phyloP scores from a whole-genome alignment of 2,888 invertebrate species.

The Conus canariensis region DNA sequence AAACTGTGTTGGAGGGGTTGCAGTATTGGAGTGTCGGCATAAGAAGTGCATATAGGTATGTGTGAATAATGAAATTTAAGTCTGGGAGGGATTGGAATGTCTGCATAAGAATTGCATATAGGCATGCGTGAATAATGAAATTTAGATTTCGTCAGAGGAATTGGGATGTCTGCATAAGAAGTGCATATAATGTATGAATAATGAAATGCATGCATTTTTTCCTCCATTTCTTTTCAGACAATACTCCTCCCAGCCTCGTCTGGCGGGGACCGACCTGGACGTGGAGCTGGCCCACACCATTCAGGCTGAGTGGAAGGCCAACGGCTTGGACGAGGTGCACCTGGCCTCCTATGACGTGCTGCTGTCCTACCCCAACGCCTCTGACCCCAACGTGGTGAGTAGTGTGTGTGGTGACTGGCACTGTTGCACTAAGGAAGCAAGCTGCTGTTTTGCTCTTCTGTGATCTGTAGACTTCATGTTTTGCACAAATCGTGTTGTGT shows the following conservation, averaged over 20 bases:
- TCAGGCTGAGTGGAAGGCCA: conserved; percentile 53
- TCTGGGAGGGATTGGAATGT: too few relatives aligned
- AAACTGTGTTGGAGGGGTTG: too few relatives aligned
- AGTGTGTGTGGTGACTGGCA: too few relatives aligned
- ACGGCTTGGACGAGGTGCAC: conserved; percentile 63
- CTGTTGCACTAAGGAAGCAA: background rate
- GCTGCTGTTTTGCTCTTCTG: background rate
- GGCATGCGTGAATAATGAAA: too few relatives aligned
- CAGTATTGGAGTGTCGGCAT: too few relatives aligned
- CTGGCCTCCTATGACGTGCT: conserved; percentile 65
- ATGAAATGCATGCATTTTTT: too few relatives aligned
- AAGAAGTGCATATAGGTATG: too few relatives aligned
- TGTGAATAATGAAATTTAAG: too few relatives aligned
- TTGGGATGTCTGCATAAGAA: too few relatives aligned
- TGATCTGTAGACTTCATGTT: background rate
- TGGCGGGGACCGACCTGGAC: conserved; percentile 63
- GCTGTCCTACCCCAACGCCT: conserved; percentile 67
- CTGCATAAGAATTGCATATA: too few relatives aligned
- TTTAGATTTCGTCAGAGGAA: too few relatives aligned
- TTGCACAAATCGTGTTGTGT: background rate
- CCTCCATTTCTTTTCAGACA: conserved; percentile 45
- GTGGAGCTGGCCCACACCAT: conserved; percentile 58
- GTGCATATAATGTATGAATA: too few relatives aligned
- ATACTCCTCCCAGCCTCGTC: conserved; percentile 60
- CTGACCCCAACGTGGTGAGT: conserved; percentile 57